Evolutionary conservation across 2,797 vertebrate species (phyloP).

Genomic region (Spea hammondii): DNA sequence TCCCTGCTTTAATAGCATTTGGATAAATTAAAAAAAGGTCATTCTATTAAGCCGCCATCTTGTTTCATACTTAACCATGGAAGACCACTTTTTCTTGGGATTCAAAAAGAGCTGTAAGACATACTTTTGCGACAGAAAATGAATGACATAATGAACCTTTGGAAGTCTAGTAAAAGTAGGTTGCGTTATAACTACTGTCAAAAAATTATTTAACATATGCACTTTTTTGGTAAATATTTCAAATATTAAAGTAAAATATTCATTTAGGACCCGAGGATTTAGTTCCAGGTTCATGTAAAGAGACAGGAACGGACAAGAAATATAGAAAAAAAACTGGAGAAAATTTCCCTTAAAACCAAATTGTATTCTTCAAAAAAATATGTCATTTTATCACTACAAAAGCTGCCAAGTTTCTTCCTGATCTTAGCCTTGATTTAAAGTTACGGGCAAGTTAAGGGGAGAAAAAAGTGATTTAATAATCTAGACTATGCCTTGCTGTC

Average conservation of each 20-base stretch:
- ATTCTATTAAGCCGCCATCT: no score
- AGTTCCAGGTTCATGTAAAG: neutral
- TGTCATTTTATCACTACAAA: constrained; percentile 25
- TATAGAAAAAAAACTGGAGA: neutral
- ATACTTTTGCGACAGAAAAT: no score
- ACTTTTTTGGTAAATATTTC: no score
- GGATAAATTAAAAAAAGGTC: no score
- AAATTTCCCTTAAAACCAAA: neutral
- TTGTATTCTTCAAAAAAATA: constrained; percentile 13
- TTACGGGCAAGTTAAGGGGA: constrained; percentile 26
- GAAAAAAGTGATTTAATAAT: constrained; percentile 33
- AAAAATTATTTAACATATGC: no score
- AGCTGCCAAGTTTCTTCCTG: constrained; percentile 23
- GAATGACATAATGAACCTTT: no score
- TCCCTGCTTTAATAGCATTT: no score
- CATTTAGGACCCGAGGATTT: constrained; percentile 6
- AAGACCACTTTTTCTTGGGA: no score
- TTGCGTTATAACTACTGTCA: no score
- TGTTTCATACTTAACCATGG: no score
- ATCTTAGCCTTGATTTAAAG: constrained; percentile 45
- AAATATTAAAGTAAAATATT: neutral
- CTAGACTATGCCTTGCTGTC: neutral
- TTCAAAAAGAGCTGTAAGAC: no score
- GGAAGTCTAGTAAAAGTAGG: no score
- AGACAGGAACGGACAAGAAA: neutral